Evolutionary conservation across 2,888 invertebrate species (phyloP), one percentile per base, ranked within the genome.

Genomic region (Pandemis corylana): DNA sequence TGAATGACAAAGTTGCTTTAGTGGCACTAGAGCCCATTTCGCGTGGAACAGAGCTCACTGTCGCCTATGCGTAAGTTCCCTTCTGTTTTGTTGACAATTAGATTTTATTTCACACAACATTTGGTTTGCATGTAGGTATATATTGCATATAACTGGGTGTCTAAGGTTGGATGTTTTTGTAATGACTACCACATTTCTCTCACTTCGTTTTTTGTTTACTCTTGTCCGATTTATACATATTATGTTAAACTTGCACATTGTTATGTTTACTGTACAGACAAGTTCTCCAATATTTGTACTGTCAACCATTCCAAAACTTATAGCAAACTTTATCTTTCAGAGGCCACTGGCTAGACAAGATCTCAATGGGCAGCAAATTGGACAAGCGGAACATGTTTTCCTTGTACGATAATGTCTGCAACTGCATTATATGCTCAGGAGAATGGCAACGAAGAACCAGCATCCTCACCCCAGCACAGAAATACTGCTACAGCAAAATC

Each of bases 1-100:
- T 82, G 0, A 80, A 81, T 53, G 77, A 83, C 9, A 76, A 77
- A 66, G 65, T 81, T 10, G 80, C 78, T 6, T 75, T 85, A 20
- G 75, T 85, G 20, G 83, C 85, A 0, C 2, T 81, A 0, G 72
- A 77, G 63, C 80, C 83, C 5, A 81, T 86, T 0, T 76, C 78
- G 49, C 64, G 71, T 49, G 84, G 83, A 9, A 79, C 80, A 2
- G 83, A 83, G 66, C n/a, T 86, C 5, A 82, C 80, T 3, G 53
- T 82, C 62, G 72, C 81, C 9, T 77, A 76, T 46, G 44, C 77
- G 84, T 84, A 73, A 82, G 83, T 84, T 28, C 9, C 20, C n/a
- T 41, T 3, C 12, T 65, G 15, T 49, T n/a, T 51, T 51, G n/a
- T 51, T 51, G 6, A 44, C 7, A 44, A 44, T 44, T 9, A 2